Conservation (phyloP, 2,888 invertebrate species). For the Pristionchus fissidentatus region DNA sequence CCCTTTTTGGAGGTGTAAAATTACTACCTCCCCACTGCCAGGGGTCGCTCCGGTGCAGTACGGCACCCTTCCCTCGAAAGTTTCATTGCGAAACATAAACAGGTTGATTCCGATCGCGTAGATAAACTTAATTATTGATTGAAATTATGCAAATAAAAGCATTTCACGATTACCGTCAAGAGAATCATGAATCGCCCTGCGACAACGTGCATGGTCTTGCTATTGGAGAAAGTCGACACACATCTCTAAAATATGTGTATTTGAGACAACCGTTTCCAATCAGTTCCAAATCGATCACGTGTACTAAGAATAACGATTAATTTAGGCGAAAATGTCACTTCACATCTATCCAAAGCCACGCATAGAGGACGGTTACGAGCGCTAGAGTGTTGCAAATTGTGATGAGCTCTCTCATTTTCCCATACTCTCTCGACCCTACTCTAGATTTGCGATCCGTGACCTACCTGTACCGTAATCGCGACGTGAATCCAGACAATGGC, state of each 20-base stretch:
- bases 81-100: background rate
- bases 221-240: background rate
- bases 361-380: too few relatives aligned
- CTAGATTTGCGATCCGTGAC: background rate
- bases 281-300: too few relatives aligned
- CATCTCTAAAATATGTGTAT: background rate
- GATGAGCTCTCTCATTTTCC: too few relatives aligned
- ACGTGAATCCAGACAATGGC: conserved; percentile 20
- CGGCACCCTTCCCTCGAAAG: background rate
- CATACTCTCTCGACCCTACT: too few relatives aligned
- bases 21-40: background rate
- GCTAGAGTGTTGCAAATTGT: too few relatives aligned
- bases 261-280: too few relatives aligned
- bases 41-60: conserved; percentile 26
- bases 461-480: background rate
- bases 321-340: too few relatives aligned
- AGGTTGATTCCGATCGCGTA: background rate
- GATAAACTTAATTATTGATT: background rate
- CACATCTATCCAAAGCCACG: too few relatives aligned
- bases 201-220: background rate
- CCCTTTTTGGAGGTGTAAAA: too few relatives aligned
- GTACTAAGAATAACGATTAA: too few relatives aligned
- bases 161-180: background rate
- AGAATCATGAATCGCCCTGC: background rate
- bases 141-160: too few relatives aligned